These are phyloP conservation scores for Prietella phreatophila DNA, from an alignment of 2,113 vertebrate species.

Conservation along the genomic window DNA sequence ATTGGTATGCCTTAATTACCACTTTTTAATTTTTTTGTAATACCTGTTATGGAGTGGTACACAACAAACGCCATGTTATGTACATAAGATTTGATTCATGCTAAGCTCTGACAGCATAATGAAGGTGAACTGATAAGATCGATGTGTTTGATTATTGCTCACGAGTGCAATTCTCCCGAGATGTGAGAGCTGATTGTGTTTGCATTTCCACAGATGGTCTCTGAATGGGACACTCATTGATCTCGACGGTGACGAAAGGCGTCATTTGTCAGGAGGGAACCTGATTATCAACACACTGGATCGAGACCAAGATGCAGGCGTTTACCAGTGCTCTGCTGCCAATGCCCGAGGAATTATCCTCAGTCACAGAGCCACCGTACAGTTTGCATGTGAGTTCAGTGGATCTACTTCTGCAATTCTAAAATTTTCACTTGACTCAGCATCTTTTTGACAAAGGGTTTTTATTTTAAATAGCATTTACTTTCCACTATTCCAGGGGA, in stretches of 20 bases:
- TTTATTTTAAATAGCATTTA: neutral
- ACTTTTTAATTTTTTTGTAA: conserved; percentile 9
- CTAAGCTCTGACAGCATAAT: conserved; percentile 53
- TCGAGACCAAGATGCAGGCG: conserved; percentile 76
- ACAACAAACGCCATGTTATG: conserved; percentile 46
- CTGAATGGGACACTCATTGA: conserved; percentile 83
- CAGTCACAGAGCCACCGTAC: conserved; percentile 77
- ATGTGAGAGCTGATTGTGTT: conserved; percentile 74
- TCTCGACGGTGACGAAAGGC: conserved; percentile 74
- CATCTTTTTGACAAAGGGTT: neutral
- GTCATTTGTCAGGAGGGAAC: conserved; percentile 76
- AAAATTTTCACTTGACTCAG: neutral
- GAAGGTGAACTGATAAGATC: conserved; percentile 59
- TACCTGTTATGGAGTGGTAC: neutral
- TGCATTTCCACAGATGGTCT: conserved; percentile 82
- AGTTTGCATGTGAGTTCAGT: conserved; percentile 83
- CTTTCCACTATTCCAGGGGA: neutral
- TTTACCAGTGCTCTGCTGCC: conserved; percentile 78
- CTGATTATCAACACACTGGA: conserved; percentile 78
- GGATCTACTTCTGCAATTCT: neutral
- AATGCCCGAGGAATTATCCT: conserved; percentile 76
- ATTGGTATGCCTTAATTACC: neutral
- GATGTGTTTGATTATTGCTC: conserved; percentile 67
- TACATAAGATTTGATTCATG: conserved; percentile 50
- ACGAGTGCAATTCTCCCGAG: conserved; percentile 61